Percentiles rank a stretch among this genome's conserved stretches.
Conservation (phyloP, 2,888 invertebrate species). For the Tinea pellionella region DNA sequence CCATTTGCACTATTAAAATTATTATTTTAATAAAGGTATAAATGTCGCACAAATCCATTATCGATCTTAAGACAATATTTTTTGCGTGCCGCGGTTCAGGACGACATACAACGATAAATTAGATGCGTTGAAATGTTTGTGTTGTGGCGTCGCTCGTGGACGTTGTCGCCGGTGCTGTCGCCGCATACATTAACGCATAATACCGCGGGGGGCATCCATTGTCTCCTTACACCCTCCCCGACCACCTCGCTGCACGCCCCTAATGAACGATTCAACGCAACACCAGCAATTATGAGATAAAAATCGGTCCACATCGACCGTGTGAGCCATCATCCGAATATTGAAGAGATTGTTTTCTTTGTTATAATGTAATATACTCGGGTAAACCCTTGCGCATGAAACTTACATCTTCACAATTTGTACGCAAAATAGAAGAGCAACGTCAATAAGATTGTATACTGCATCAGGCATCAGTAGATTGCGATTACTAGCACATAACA, state of each 20-base stretch:
- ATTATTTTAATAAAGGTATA: neutral
- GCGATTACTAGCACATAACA: slow-evolving; percentile 19
- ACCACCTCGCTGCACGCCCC: slow-evolving; percentile 29
- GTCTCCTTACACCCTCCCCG: slow-evolving; percentile 33
- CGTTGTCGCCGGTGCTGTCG: slow-evolving; percentile 45
- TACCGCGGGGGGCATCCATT: slow-evolving; percentile 49
- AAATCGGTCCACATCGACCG: slow-evolving; percentile 38
- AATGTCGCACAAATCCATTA: neutral
- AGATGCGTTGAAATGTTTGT: slow-evolving; percentile 67
- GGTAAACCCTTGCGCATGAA: neutral
- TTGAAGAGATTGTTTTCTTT: slow-evolving; percentile 5
- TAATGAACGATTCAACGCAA: slow-evolving; percentile 54
- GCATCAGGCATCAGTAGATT: neutral
- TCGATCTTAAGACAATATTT: slow-evolving; percentile 46
- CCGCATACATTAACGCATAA: slow-evolving; percentile 56
- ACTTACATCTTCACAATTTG: neutral
- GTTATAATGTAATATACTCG: neutral
- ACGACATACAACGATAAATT: slow-evolving; percentile 56
- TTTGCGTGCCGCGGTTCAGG: slow-evolving; percentile 44
- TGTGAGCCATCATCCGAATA: slow-evolving; percentile 5
- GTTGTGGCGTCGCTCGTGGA: slow-evolving; percentile 43
- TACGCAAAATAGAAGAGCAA: neutral
- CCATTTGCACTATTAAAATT: too few relatives aligned
- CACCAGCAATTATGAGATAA: slow-evolving; percentile 58
- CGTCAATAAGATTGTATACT: neutral